Base-by-base conservation (phyloP, 2,797 vertebrate species). In the Mormyrops boulengeri region DNA sequence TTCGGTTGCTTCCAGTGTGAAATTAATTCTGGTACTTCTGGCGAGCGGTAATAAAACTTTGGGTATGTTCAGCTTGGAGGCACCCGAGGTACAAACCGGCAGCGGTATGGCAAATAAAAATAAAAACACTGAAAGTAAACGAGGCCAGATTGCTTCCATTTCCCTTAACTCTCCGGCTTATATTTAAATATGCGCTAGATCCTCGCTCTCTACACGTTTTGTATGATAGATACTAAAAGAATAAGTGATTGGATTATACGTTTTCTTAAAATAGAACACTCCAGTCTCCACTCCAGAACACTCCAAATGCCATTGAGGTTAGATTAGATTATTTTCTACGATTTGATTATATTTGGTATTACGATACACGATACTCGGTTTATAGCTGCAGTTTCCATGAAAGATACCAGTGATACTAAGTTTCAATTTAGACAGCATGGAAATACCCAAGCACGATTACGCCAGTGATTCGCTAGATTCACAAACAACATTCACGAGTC, bases 21-120 rank as follows among this genome's bases (percentile, higher is more conserved):
- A 99, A 96, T 97, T 97, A 53, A 99, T 97, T 89, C 93, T 95
- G 47, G 97, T 97, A 87, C 95, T 94, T 90, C 97, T 96, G n/a
- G 97, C 95, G 88, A 98, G 97, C 8, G 98, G 98, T 4, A 99
- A 93, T 92, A 99, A 92, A 88, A 99, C 97, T 93, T 98, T 99
- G 88, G 98, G 98, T 1, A 97, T 96, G 92, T 97, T 99, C 47
- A 99, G 94, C 92, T 96, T 98, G 30, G 97, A 96, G 50, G 94
- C 92, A 80, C 91, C 89, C 22, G 93, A 49, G 1, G 92, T 52
- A 52, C 66, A 22, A 52, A 50, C 41, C 14, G 52, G n/a, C 22
- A 30, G 86, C 34, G 7, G 84, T 26, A 82, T 8, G 41, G 8
- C 57, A 19, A 92, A 60, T 2, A 94, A 38, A 34, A 92, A 3